Base-by-base conservation (phyloP, 2,888 invertebrate genomes). In the Oligia fasciuncula region DNA sequence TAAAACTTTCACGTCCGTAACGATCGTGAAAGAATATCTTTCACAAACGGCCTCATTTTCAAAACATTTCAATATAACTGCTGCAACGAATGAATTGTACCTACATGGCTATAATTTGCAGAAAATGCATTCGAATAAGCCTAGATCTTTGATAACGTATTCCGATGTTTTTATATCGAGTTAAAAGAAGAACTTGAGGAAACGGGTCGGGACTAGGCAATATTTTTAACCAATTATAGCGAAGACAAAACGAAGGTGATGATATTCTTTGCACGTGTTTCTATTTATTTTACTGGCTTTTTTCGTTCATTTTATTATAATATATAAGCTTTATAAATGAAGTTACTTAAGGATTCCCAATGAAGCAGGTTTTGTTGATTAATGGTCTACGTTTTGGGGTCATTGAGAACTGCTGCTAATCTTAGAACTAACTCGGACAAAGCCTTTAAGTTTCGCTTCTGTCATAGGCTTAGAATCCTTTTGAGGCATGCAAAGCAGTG, bases 81-180 rank as follows among this genome's bases (percentile, higher is more conserved):
- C 74, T 82, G 78, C 76, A 80, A 69, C 82, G 77, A 85, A 88
- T 85, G 77, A 81, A 88, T 88, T 87, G 77, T 76, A 70, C n/a
- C n/a, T n/a, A n/a, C 80, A 87, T 75, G 83, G 84, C 79, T 76
- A 77, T 86, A 83, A 83, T 80, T 86, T 81, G 81, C 77, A 84
- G 89, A 87, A 86, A 87, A 86, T 80, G 57, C 67, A 83, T 75
- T 84, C 72, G 67, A 78, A 82, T 72, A 79, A 83, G 71, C 70
- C 81, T 82, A 77, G 80, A 85, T 87, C 74, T 84, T 84, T 73
- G 73, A 85, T 84, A 85, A 83, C 83, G 49, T 85, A 80, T 83
- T 79, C 80, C 79, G 84, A 88, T 87, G 72, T 76, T 83, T 89
- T 86, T 80, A 63, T 78, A 78, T 79, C 49, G 57, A 76, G 65